Percentiles rank a stretch among this genome's conserved stretches.
Conservation (phyloP, 1,140 invertebrate species). For the Drosophila hydei region DNA sequence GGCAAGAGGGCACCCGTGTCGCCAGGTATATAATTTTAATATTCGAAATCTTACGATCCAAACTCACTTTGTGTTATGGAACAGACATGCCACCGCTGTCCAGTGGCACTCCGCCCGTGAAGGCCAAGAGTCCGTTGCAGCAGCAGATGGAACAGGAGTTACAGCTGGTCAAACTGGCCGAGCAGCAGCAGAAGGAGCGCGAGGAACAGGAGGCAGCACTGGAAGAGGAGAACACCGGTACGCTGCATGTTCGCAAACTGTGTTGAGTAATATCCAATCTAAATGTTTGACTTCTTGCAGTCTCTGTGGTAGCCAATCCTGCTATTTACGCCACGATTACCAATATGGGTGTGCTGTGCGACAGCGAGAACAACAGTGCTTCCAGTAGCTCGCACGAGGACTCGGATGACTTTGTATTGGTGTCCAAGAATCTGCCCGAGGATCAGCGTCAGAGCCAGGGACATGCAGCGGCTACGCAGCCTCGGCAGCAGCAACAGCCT, state of each 20-base stretch:
- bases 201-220: conserved; percentile 66
- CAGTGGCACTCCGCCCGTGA: conserved; percentile 71
- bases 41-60: background rate
- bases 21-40: conserved; percentile 49
- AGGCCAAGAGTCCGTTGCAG: conserved; percentile 78
- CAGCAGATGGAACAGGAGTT: conserved; percentile 75
- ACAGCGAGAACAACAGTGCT: conserved; percentile 84
- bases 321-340: conserved; percentile 83
- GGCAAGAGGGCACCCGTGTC: conserved; percentile 85
- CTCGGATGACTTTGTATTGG: conserved; percentile 93
- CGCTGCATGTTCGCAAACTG: background rate
- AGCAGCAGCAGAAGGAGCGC: conserved; percentile 67
- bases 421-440: conserved; percentile 89
- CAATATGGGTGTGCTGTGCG: conserved; percentile 80
- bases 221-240: conserved; percentile 75
- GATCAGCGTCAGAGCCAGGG: conserved; percentile 69
- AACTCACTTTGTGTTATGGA: conserved; percentile 20
- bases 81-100: conserved; percentile 73
- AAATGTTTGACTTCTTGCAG: conserved; percentile 28
- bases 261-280: background rate
- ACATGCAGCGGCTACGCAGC: conserved; percentile 15
- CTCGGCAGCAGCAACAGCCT: conserved; percentile 35
- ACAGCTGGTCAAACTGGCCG: conserved; percentile 66
- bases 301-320: conserved; percentile 80
- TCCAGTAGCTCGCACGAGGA: conserved; percentile 88